Conservation (phyloP, 2,888 invertebrate genomes). For the Pilophorus perplexus region DNA sequence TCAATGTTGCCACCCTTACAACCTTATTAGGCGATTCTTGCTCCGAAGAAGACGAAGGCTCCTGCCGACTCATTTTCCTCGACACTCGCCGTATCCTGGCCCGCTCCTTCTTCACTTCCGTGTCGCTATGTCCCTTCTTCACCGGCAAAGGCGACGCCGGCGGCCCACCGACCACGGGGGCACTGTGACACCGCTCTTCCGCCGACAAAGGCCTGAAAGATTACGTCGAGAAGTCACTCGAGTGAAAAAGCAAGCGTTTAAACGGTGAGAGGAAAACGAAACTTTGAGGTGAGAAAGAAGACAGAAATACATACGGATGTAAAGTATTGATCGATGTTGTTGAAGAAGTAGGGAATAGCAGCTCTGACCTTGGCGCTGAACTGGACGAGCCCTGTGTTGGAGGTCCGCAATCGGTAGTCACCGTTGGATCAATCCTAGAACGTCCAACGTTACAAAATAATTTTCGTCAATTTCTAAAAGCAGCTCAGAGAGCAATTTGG, state of each 20-base stretch:
- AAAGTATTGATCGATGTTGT: constrained; percentile 19
- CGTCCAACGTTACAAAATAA: neutral
- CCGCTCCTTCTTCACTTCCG: constrained; percentile 34
- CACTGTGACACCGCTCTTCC: constrained; percentile 41
- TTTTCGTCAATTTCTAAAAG: neutral
- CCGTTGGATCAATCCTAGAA: constrained; percentile 21
- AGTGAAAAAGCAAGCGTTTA: neutral
- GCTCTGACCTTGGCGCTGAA: constrained; percentile 28
- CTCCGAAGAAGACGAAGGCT: constrained; percentile 53
- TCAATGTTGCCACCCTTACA: too few species aligned
- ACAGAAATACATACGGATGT: constrained; percentile 24
- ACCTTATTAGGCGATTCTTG: constrained; percentile 54
- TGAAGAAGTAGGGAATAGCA: constrained; percentile 23
- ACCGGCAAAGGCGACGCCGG: constrained; percentile 9
- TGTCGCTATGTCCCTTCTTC: constrained; percentile 36
- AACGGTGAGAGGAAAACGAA: neutral
- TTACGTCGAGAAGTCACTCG: neutral
- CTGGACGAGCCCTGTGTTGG: constrained; percentile 11
- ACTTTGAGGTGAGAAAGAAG: neutral
- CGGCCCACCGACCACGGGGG: constrained; percentile 11
- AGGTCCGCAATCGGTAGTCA: neutral
- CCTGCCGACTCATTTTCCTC: constrained; percentile 35
- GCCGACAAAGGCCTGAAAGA: neutral
- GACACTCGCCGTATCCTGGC: constrained; percentile 31
- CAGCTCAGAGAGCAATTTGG: neutral